Percentiles rank a stretch among this genome's conserved stretches.
Conservation (phyloP, 1,140 invertebrate species). For the Zaprionus lachaisei region DNA sequence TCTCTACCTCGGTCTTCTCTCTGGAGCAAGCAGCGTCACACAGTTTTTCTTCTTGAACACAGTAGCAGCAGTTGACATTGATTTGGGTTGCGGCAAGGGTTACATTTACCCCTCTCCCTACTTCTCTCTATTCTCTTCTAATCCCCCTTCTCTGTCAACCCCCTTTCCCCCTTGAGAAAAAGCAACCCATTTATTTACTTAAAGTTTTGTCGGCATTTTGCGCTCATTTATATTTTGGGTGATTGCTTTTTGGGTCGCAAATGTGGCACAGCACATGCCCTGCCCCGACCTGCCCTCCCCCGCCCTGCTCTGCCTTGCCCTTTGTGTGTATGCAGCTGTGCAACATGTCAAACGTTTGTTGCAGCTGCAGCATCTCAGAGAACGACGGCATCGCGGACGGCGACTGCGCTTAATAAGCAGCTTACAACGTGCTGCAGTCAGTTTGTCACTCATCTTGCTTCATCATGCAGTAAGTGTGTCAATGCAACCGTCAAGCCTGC, state of each 20-base stretch:
- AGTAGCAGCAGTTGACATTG: conserved; percentile 67
- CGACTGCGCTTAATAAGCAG: conserved; percentile 72
- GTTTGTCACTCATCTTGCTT: conserved; percentile 82
- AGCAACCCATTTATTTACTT: conserved; percentile 80
- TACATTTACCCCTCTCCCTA: not conserved
- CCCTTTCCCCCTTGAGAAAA: conserved; percentile 38
- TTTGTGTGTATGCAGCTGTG: conserved; percentile 24
- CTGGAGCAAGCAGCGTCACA: not conserved
- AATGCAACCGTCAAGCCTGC: conserved; percentile 62
- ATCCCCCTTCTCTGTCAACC: not conserved
- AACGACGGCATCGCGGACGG: not conserved
- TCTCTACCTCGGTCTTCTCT: not conserved
- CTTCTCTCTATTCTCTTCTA: not conserved
- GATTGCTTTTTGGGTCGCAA: conserved; percentile 51
- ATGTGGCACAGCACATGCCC: not conserved
- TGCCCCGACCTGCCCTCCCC: not conserved
- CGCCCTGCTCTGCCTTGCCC: not conserved
- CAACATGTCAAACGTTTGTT: conserved; percentile 44
- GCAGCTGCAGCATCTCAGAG: conserved; percentile 6
- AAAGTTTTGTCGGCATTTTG: conserved; percentile 54
- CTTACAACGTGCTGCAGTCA: conserved; percentile 73
- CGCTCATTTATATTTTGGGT: conserved; percentile 44
- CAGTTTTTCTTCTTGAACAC: conserved; percentile 1
- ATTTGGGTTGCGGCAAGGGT: conserved; percentile 62
- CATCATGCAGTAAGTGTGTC: conserved; percentile 81